A percentile compares a stretch with the other conserved stretches of the same genome.
Conservation (phyloP, 2,797 vertebrate species). For the Phrynocephalus forsythii region DNA sequence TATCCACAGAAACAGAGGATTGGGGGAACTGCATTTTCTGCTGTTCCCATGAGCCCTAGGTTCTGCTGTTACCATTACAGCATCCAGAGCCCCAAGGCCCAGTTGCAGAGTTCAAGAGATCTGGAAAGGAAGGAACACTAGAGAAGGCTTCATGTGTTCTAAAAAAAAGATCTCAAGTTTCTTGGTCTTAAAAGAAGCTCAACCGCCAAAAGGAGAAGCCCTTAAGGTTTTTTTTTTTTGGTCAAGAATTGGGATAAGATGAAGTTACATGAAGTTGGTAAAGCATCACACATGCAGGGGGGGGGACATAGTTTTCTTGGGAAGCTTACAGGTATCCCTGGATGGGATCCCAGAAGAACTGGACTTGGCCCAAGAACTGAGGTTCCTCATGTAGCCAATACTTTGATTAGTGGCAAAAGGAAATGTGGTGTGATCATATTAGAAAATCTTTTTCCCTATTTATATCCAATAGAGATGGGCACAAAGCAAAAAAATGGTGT, state of each 20-base stretch:
- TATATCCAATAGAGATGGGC: not conserved
- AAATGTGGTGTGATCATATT: not conserved
- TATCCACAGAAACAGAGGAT: not conserved
- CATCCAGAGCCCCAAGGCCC: too few relatives aligned
- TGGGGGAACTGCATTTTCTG: not conserved
- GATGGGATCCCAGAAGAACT: not conserved
- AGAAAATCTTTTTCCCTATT: not conserved
- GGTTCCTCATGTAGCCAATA: not conserved
- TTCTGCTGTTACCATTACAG: not conserved
- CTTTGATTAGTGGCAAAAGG: not conserved
- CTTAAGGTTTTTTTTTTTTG: not conserved
- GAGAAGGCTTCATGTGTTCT: too few relatives aligned
- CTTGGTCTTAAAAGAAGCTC: not conserved
- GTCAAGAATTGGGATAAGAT: not conserved
- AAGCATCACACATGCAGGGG: not conserved
- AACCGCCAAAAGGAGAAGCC: not conserved
- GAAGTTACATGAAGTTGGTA: not conserved
- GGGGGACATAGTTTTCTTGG: not conserved
- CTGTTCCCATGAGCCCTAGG: not conserved
- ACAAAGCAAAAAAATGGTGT: too few relatives aligned
- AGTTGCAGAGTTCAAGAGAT: not conserved
- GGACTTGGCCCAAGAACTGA: not conserved
- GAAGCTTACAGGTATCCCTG: not conserved
- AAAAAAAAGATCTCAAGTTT: not conserved
- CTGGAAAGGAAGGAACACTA: not conserved